Base-by-base conservation (phyloP, 2,888 invertebrate genomes). In the Tillus elongatus region DNA sequence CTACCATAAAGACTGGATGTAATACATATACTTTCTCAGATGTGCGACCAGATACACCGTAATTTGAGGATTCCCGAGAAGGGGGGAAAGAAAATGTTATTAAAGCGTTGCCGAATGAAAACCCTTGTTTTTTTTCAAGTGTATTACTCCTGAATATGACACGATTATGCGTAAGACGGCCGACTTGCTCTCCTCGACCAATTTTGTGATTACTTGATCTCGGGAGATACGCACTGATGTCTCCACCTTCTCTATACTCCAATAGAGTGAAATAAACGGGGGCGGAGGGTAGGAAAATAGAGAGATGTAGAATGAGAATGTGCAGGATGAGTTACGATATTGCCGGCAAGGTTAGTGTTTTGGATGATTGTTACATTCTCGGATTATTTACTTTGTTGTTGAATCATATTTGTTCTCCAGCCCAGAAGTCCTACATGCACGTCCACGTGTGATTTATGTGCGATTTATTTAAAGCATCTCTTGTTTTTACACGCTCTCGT, bases 201-300 rank as follows among this genome's bases (percentile, higher is more conserved):
- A 62, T 64, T 61, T 60, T 58, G 57, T 61, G 61, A 64, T 64
- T 63, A 58, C 62, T 59, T 56, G 57, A 57, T 59, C 57, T 52
- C 50, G 45, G 49, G 51, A 56, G 53, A 52, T 49, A 49, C 51
- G 50, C 49, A 51, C 13, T 6, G 15, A 6, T 14, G 13, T 32
- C 11, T 30, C 15, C n/a, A n/a, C n/a, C n/a, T n/a, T n/a, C n/a
- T n/a, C n/a, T n/a, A n/a, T n/a, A n/a, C n/a, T n/a, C n/a, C n/a
- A n/a, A n/a, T n/a, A n/a, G n/a, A n/a, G n/a, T n/a, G n/a, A n/a
- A n/a, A n/a, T n/a, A n/a, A n/a, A n/a, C n/a, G n/a, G n/a, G n/a
- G n/a, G n/a, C n/a, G n/a, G n/a, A n/a, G n/a, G n/a, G n/a, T n/a
- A n/a, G n/a, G n/a, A n/a, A n/a, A n/a, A n/a, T n/a, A n/a, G n/a